These are phyloP conservation scores for Saimiri boliviensis DNA, from an alignment of 2,113 vertebrate genomes.

Conservation along the genomic window DNA sequence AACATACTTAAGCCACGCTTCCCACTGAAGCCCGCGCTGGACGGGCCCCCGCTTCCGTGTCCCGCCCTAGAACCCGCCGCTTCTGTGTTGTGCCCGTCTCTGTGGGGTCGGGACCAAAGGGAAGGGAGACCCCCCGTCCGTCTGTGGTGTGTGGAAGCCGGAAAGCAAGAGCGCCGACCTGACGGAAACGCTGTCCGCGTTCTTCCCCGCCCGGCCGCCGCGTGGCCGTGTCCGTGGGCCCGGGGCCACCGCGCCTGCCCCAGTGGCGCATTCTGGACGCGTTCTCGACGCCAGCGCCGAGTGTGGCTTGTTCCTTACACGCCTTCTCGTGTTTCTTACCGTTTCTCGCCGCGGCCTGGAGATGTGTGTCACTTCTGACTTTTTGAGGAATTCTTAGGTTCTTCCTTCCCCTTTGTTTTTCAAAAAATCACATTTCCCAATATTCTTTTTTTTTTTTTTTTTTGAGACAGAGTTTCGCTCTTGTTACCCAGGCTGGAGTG, in stretches of 20 bases:
- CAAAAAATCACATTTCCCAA: too few relatives aligned
- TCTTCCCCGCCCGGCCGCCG: neutral
- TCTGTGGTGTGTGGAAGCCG: too few relatives aligned
- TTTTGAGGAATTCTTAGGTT: neutral
- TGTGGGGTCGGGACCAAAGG: accelerated
- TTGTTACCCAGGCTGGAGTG: too few relatives aligned
- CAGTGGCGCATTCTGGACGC: neutral
- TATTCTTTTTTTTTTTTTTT: too few relatives aligned
- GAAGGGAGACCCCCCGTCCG: accelerated
- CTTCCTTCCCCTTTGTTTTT: neutral
- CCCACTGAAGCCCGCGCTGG: neutral
- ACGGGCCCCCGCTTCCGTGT: neutral
- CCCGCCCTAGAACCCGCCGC: neutral
- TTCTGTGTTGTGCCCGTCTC: accelerated
- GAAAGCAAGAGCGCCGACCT: neutral
- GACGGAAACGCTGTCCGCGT: accelerated
- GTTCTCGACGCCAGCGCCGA: neutral
- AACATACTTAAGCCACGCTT: neutral
- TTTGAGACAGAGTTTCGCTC: too few relatives aligned
- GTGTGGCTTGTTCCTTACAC: too few relatives aligned
- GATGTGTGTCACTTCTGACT: neutral
- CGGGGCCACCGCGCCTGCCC: accelerated
- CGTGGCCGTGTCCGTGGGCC: accelerated
- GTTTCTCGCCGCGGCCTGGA: neutral
- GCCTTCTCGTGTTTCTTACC: neutral